phyloP scores from a whole-genome alignment of 2,797 vertebrate species.

The Botia kubotai region DNA sequence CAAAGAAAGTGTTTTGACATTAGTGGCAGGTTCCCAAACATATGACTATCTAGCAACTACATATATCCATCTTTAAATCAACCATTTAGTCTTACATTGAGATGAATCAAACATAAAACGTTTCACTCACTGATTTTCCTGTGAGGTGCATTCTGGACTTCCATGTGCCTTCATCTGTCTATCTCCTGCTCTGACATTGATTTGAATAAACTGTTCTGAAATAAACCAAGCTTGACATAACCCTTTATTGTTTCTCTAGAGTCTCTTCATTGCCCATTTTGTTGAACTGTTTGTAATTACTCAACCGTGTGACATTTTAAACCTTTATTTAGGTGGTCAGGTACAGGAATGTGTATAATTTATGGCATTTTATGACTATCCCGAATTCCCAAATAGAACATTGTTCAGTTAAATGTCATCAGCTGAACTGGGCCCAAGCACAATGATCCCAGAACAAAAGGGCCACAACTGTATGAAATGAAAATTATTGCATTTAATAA shows the following conservation, averaged over 20 bases:
- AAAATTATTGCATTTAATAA: no score
- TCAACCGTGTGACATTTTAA: background rate
- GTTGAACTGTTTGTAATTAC: background rate
- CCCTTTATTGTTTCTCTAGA: constrained; percentile 64
- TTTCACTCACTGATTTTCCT: constrained; percentile 2
- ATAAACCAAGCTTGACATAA: constrained; percentile 76
- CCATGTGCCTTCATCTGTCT: constrained; percentile 79
- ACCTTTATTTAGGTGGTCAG: background rate
- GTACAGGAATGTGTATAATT: background rate
- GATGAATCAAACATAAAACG: constrained; percentile 32
- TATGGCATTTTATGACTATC: background rate
- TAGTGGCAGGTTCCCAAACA: background rate
- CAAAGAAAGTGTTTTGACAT: constrained; percentile 14
- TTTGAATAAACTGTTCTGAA: constrained; percentile 81
- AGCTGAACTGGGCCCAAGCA: no score
- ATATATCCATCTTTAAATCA: constrained; percentile 15
- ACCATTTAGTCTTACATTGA: background rate
- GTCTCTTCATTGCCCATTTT: constrained; percentile 39
- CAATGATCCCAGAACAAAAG: no score
- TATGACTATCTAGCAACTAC: background rate
- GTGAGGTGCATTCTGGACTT: constrained; percentile 46
- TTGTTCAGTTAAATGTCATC: no score
- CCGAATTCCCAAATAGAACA: no score
- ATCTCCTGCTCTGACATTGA: constrained; percentile 65
- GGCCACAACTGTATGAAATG: no score